Conservation (phyloP, 2,113 vertebrate species). For the Engystomops pustulosus region DNA sequence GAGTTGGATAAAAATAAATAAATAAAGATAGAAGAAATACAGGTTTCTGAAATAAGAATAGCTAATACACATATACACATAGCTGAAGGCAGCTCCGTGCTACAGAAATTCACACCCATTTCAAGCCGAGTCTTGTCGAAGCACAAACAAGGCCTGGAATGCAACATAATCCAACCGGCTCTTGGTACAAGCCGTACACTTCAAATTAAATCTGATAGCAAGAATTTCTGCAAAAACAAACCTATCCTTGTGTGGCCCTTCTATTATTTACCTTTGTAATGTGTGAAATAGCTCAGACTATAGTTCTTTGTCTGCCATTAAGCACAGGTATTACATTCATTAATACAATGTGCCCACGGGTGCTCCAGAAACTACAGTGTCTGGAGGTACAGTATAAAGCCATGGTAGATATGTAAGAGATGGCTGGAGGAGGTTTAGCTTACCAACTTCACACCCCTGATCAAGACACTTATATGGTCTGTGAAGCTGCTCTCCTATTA, state of each 20-base stretch:
- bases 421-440: too few relatives aligned
- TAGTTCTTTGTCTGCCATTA: background rate
- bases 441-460: too few relatives aligned
- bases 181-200: slow-evolving; percentile 5
- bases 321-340: background rate
- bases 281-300: background rate
- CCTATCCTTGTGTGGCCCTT: slow-evolving; percentile 40
- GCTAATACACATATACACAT: background rate
- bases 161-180: background rate
- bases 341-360: background rate
- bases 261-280: background rate
- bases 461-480: too few relatives aligned
- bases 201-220: slow-evolving; percentile 15
- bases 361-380: background rate
- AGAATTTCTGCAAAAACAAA: slow-evolving; percentile 33
- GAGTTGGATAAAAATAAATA: background rate
- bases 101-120: slow-evolving; percentile 31
- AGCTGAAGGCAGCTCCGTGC: background rate
- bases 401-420: too few relatives aligned
- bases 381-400: background rate
- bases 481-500: too few relatives aligned
- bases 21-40: background rate
- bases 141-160: slow-evolving; percentile 29
- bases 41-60: slow-evolving; percentile 22
- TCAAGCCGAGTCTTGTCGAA: slow-evolving; percentile 40